Evolutionary conservation across 2,797 vertebrate species (phyloP).

Genomic region (Eleutherodactylus coqui): DNA sequence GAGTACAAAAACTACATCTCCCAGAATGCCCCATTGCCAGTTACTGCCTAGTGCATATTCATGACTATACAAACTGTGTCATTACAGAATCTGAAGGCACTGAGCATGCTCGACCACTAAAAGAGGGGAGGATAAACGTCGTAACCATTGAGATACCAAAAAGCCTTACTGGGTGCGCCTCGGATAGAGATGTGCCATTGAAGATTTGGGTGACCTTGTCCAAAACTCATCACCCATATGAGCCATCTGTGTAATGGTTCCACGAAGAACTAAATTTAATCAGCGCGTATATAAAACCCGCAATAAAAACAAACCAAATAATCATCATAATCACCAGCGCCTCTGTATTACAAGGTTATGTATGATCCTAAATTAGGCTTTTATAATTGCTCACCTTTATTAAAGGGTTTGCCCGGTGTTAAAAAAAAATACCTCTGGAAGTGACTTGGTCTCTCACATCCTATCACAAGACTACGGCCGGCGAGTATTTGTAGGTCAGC

Average conservation of each 20-base stretch:
- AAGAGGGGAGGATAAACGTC: too few species aligned
- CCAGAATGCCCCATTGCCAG: too few species aligned
- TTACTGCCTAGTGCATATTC: too few species aligned
- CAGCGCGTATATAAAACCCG: neutral
- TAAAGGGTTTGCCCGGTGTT: neutral
- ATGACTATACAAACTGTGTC: too few species aligned
- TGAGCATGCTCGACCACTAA: too few species aligned
- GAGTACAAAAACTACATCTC: too few species aligned
- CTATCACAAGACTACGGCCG: neutral
- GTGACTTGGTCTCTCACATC: too few species aligned
- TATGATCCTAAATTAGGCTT: neutral
- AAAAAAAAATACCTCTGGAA: too few species aligned
- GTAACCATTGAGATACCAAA: too few species aligned
- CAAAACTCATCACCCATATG: conserved; percentile 2
- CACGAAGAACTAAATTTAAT: neutral
- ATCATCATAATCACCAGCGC: neutral
- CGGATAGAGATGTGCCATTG: conserved; percentile 9
- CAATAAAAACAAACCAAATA: neutral
- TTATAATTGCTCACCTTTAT: neutral
- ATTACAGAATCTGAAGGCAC: too few species aligned
- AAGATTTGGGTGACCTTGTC: conserved; percentile 3
- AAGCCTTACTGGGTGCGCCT: conserved; percentile 27
- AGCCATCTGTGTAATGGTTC: neutral
- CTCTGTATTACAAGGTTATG: neutral
- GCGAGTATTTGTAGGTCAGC: too few species aligned